A percentile compares a stretch with the other conserved stretches of the same genome.
Conservation (phyloP, 2,888 invertebrate species). For the Eustalomyia histrio region DNA sequence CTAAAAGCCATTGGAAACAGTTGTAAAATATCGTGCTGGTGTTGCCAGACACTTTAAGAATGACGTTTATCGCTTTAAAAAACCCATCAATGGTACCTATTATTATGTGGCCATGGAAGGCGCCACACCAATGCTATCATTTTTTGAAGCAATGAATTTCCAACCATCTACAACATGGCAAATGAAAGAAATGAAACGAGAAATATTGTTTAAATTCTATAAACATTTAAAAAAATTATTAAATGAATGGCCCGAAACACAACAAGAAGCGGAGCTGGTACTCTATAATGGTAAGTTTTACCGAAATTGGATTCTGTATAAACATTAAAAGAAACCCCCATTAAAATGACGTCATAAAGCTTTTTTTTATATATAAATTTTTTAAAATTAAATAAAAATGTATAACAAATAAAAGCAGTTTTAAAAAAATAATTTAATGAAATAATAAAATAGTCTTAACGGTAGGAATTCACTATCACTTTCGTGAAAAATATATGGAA, state of each 20-base stretch:
- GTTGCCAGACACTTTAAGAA: slow-evolving; percentile 73
- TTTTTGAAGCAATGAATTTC: slow-evolving; percentile 72
- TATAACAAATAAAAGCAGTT: too few species aligned
- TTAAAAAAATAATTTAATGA: too few species aligned
- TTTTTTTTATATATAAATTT: too few species aligned
- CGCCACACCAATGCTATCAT: slow-evolving; percentile 76
- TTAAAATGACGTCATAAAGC: too few species aligned
- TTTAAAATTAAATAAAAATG: too few species aligned
- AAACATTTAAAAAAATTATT: slow-evolving; percentile 71
- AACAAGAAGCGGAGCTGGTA: slow-evolving; percentile 71
- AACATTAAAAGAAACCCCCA: too few species aligned
- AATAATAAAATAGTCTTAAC: too few species aligned
- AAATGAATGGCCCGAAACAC: slow-evolving; percentile 72
- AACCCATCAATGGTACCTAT: slow-evolving; percentile 67
- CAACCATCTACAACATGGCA: slow-evolving; percentile 70
- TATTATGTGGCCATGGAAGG: slow-evolving; percentile 76
- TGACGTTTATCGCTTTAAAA: slow-evolving; percentile 72
- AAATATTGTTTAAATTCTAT: slow-evolving; percentile 75
- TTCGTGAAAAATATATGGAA: too few species aligned
- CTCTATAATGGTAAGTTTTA: slow-evolving; percentile 72
- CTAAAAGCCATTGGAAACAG: slow-evolving; percentile 69
- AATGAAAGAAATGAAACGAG: slow-evolving; percentile 74
- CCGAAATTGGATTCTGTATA: not conserved
- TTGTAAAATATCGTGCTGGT: slow-evolving; percentile 73
- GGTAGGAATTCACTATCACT: too few species aligned